Conservation (phyloP, 1,140 invertebrate species). For the Zelostemma sp. region DNA sequence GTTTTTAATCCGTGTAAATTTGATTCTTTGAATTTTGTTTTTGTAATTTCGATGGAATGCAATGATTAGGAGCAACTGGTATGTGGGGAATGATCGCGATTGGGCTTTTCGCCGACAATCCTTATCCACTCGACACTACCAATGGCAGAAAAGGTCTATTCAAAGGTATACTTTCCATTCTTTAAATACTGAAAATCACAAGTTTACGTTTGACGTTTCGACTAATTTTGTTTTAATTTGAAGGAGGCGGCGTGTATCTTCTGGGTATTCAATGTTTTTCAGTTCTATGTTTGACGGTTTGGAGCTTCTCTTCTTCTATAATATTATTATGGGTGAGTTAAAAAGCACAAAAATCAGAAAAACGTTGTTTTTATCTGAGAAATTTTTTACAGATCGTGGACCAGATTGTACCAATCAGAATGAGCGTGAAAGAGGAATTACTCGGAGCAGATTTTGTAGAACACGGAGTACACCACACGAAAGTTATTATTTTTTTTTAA, state of each 20-base stretch:
- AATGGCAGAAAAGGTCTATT: conserved; percentile 82
- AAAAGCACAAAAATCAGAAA: neutral
- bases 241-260: conserved; percentile 89
- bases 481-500: conserved; percentile 58
- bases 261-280: conserved; percentile 84
- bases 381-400: conserved; percentile 74
- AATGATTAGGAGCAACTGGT: conserved; percentile 65
- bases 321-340: conserved; percentile 76
- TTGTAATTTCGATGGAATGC: neutral
- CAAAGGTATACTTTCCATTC: conserved; percentile 73
- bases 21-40: conserved; percentile 8
- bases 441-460: conserved; percentile 90
- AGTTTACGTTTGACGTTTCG: neutral
- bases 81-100: conserved; percentile 87
- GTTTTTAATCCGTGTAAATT: no score
- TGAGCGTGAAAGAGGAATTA: conserved; percentile 86
- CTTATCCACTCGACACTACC: conserved; percentile 82
- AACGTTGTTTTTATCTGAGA: neutral
- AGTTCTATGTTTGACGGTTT: conserved; percentile 77
- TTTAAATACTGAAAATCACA: neutral
- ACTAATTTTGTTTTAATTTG: neutral
- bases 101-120: conserved; percentile 90
- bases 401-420: conserved; percentile 83
- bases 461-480: conserved; percentile 79
- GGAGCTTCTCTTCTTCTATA: conserved; percentile 81